Percentiles rank a stretch among this genome's conserved stretches.
phyloP scores from a whole-genome alignment of 2,113 vertebrate genomes.

The Eleginops maclovinus region DNA sequence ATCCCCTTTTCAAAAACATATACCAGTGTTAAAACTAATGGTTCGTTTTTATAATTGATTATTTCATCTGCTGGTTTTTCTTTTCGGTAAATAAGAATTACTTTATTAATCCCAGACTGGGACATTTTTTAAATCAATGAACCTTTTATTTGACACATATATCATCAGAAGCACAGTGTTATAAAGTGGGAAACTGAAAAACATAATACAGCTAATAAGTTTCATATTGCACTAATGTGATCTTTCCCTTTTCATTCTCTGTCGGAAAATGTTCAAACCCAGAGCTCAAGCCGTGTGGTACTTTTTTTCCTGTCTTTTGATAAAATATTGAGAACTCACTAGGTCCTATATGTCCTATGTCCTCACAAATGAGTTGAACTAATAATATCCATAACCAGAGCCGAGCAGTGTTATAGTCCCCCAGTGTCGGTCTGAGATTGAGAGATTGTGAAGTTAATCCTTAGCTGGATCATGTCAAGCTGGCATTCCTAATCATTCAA shows the following conservation, averaged over 20 bases:
- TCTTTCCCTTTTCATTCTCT: conserved; percentile 27
- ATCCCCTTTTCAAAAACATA: background rate
- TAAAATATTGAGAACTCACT: conserved; percentile 24
- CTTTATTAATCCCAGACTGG: no score
- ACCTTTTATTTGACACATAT: conserved; percentile 1
- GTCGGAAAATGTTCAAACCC: conserved; percentile 27
- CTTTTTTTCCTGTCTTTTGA: conserved; percentile 1
- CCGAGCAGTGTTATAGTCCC: conserved; percentile 24
- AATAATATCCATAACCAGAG: conserved; percentile 43
- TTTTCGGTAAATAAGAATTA: no score
- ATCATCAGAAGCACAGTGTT: background rate
- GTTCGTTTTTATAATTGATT: background rate
- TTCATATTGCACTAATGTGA: conserved; percentile 28
- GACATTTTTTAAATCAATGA: background rate
- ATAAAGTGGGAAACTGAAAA: conserved; percentile 18
- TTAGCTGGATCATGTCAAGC: conserved; percentile 50
- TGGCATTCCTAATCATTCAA: conserved; percentile 43
- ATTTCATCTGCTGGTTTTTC: background rate
- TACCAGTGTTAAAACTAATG: background rate
- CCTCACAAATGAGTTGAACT: conserved; percentile 22
- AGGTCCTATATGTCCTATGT: background rate
- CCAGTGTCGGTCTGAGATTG: conserved; percentile 40
- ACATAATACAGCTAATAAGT: conserved; percentile 38
- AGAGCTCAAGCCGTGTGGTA: background rate
- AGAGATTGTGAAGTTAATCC: conserved; percentile 51